phyloP scores from a whole-genome alignment of 2,797 vertebrate genomes.

The Coilia nasus region DNA sequence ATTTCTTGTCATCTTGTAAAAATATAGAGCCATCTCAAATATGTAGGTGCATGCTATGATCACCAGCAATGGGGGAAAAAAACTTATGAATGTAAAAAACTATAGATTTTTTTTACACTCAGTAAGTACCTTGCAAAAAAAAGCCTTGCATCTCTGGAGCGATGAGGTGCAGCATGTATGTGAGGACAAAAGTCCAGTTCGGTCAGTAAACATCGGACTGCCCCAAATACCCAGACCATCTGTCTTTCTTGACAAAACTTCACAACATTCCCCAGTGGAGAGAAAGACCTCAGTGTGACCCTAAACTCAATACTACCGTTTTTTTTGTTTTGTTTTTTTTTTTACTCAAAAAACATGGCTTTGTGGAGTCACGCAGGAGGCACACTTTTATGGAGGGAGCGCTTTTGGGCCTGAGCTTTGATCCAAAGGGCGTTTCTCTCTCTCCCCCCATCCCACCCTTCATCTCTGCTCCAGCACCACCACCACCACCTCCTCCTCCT shows the following conservation, averaged over 20 bases:
- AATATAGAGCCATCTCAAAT: too few species aligned
- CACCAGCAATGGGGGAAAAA: neutral
- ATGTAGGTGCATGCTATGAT: neutral
- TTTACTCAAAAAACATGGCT: constrained; percentile 35
- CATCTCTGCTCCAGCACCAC: neutral
- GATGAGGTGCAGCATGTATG: neutral
- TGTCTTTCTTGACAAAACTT: constrained; percentile 51
- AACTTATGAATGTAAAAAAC: neutral
- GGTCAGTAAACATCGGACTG: constrained; percentile 22
- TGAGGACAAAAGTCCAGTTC: constrained; percentile 30
- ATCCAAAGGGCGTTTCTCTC: constrained; percentile 59
- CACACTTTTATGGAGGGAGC: constrained; percentile 67
- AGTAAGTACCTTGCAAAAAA: neutral
- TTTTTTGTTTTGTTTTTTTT: constrained; percentile 50
- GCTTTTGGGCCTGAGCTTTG: constrained; percentile 66
- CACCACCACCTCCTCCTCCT: constrained; percentile 35
- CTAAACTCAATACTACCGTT: constrained; percentile 54
- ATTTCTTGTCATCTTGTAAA: neutral
- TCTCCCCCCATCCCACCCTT: constrained; percentile 31
- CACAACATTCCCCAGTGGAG: constrained; percentile 51
- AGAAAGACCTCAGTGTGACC: constrained; percentile 60
- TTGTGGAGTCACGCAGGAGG: constrained; percentile 66
- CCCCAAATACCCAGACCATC: constrained; percentile 46
- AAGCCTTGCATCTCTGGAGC: too few species aligned
- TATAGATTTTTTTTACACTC: neutral